A percentile compares a stretch with the other conserved stretches of the same genome.
phyloP scores from a whole-genome alignment of 2,797 vertebrate genomes.

The Mormyrus hasselquistii region DNA sequence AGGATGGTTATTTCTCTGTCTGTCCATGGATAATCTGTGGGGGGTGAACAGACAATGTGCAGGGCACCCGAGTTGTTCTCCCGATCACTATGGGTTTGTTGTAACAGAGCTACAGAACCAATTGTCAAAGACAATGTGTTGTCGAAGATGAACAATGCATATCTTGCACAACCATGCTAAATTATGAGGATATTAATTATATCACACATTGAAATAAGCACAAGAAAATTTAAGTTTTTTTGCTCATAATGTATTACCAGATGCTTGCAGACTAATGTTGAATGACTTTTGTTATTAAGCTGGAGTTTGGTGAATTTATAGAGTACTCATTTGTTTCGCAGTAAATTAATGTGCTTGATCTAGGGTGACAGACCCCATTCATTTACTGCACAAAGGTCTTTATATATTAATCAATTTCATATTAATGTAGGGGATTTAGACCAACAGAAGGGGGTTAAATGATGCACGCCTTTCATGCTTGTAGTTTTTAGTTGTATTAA shows the following conservation, averaged over 20 bases:
- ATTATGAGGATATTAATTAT: background rate
- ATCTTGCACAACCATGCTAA: background rate
- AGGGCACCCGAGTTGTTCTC: background rate
- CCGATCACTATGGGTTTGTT: background rate
- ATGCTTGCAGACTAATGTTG: background rate
- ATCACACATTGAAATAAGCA: background rate
- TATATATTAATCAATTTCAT: background rate
- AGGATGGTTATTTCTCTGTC: background rate
- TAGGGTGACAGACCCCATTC: background rate
- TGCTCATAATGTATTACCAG: background rate
- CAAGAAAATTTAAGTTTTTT: background rate
- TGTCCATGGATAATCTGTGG: background rate
- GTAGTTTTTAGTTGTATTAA: conserved; percentile 10
- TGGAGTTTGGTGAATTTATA: background rate
- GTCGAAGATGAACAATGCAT: background rate
- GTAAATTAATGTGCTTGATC: background rate
- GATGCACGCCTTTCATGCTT: background rate
- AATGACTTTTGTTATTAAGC: background rate
- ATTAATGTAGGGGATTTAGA: background rate
- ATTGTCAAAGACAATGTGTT: background rate
- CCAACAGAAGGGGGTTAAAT: conserved; percentile 11
- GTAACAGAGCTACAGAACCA: background rate
- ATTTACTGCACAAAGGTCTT: background rate
- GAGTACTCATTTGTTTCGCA: background rate
- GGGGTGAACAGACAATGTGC: background rate